A percentile compares a stretch with the other conserved stretches of the same genome.
These are phyloP conservation scores for Acanthochromis polyacanthus DNA, from an alignment of 2,113 vertebrate species.

Conservation along the genomic window DNA sequence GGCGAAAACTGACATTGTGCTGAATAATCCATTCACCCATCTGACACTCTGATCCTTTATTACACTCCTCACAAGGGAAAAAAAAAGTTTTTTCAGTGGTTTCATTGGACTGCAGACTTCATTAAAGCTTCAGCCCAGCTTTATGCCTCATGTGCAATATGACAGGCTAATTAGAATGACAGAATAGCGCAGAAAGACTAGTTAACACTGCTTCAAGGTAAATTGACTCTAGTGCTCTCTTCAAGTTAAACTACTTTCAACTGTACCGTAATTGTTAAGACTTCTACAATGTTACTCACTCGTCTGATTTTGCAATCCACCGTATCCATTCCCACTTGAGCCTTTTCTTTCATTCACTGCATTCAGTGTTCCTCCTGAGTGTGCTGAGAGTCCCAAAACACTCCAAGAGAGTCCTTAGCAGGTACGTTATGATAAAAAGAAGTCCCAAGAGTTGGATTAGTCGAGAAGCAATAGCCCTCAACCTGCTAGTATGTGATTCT, in stretches of 20 bases:
- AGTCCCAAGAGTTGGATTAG: not conserved
- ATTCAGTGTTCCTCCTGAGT: slow-evolving; percentile 4
- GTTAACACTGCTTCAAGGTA: slow-evolving; percentile 9
- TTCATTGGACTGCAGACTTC: slow-evolving; percentile 6
- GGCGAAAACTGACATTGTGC: too few relatives aligned
- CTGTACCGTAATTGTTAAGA: not conserved
- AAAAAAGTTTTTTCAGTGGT: not conserved
- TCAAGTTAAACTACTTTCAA: not conserved
- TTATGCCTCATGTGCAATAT: slow-evolving; percentile 7
- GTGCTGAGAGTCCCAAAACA: not conserved
- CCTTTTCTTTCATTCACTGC: not conserved
- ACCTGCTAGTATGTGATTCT: not conserved
- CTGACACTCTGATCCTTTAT: not conserved
- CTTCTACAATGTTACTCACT: not conserved
- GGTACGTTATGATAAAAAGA: not conserved
- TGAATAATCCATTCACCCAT: not conserved
- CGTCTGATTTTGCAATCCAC: not conserved
- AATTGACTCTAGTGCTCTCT: not conserved
- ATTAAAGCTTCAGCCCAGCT: slow-evolving; percentile 11
- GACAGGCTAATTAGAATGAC: slow-evolving; percentile 44
- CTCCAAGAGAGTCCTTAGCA: not conserved
- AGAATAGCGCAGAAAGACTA: slow-evolving; percentile 1
- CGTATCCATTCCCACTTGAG: not conserved
- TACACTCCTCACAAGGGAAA: not conserved
- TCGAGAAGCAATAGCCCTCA: not conserved